Base-by-base conservation (phyloP, 2,113 vertebrate species). In the Odontophorus gujanensis region DNA sequence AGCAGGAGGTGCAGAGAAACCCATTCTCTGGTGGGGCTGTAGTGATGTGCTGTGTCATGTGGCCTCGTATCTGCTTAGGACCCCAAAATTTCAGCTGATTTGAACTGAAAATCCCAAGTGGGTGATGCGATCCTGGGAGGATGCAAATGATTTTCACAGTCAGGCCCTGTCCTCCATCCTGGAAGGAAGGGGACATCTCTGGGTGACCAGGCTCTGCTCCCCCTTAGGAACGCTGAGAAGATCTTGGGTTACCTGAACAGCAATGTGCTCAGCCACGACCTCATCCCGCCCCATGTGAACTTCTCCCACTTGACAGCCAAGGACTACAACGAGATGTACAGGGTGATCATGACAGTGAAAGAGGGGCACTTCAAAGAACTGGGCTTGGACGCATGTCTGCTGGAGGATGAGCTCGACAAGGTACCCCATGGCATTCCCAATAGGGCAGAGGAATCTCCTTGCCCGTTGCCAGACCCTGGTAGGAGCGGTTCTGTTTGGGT, bases 351-450 rank as follows among this genome's bases (percentile, higher is more conserved):
- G 98, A 99, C 98, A 0, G 98, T 99, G 53, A 98, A 98, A 91
- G 99, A 99, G 86, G 98, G 98, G 19, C 97, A 72, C 59, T 99
- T 99, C 87, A 92, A 96, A 15, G 98, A 99, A 81, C 96, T 99
- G 94, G 99, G 98, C 8, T 97, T 99, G 90, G 98, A 99, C 0
- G 97, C 99, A 51, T 99, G 99, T 79, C 47, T 99, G 25, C 51
- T 99, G 93, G 99, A 99, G 97, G 99, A 99, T 0, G 99, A 99
- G 25, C 98, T 99, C 74, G 96, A 99, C 97, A 99, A 99, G 98
- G 99, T 99, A 78, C 59, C 97, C 53, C 68, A 51, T 19, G 74
- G 40, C 79, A 45, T 7, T 62, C 45, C 75, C 24, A 7, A n/a
- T 1, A 15, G 74, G 28, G 74, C 11, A 55, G 17, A 22, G 48